A percentile compares a stretch with the other conserved stretches of the same genome.
phyloP scores from a whole-genome alignment of 2,113 vertebrate genomes.

The Lanius ludovicianus region DNA sequence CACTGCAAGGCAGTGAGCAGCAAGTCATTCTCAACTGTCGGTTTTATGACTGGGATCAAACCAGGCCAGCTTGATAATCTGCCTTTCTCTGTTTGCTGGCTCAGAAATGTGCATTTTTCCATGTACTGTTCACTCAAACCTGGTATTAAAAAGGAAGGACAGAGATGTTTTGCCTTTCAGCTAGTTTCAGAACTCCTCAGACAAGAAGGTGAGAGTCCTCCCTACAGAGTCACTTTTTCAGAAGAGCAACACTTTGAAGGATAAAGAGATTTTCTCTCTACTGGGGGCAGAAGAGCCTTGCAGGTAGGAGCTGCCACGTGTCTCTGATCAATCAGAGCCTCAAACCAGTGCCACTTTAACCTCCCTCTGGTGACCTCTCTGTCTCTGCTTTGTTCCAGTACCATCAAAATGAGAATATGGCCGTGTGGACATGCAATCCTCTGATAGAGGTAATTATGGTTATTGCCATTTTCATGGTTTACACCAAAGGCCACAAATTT shows the following conservation, averaged over 20 bases:
- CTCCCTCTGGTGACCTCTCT: not conserved
- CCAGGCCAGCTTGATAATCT: not conserved
- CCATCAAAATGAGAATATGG: not conserved
- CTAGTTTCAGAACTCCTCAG: constrained; percentile 20
- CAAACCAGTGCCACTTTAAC: not conserved
- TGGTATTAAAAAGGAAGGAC: not conserved
- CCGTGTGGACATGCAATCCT: not conserved
- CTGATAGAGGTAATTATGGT: not conserved
- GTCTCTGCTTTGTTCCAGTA: constrained; percentile 1
- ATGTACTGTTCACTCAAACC: not conserved
- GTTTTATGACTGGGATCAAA: not conserved
- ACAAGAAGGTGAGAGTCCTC: not conserved
- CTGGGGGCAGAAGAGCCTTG: not conserved
- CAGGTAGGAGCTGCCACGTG: not conserved
- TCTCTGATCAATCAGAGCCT: not conserved
- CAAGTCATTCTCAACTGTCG: not conserved
- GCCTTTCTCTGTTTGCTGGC: not conserved
- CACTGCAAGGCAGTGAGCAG: not conserved
- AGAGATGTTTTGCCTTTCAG: constrained; percentile 33
- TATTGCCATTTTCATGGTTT: not conserved
- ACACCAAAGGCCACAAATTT: not conserved
- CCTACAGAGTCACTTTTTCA: not conserved
- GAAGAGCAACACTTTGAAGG: constrained; percentile 18
- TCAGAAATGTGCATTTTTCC: not conserved
- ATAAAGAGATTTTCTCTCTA: constrained; percentile 35